Evolutionary conservation across 2,797 vertebrate species (phyloP).

Genomic region (Diplodus puntazzo): DNA sequence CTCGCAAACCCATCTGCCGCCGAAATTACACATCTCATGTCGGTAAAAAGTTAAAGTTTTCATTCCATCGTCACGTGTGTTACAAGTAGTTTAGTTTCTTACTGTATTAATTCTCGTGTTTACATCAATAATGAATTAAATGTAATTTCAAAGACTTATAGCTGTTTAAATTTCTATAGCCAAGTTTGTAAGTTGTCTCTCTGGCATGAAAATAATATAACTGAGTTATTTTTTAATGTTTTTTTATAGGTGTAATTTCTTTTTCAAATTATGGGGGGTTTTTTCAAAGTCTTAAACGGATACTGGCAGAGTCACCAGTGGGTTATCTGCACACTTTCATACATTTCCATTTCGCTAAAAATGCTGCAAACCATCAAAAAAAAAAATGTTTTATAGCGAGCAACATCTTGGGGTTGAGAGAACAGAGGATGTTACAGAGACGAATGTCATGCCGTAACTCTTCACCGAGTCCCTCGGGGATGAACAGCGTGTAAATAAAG

Average conservation of each 20-base stretch:
- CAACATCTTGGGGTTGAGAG: slow-evolving; percentile 30
- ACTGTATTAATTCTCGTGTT: slow-evolving; percentile 45
- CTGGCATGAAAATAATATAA: neutral
- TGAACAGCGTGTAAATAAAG: slow-evolving; percentile 61
- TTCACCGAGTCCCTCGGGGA: slow-evolving; percentile 46
- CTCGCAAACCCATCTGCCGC: slow-evolving; percentile 47
- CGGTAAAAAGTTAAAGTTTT: slow-evolving; percentile 41
- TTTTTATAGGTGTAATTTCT: neutral
- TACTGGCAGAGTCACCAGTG: neutral
- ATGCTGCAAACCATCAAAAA: slow-evolving; percentile 42
- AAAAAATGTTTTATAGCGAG: slow-evolving; percentile 34
- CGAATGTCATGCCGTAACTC: slow-evolving; percentile 45
- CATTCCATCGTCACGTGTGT: slow-evolving; percentile 53
- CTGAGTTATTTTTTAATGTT: neutral
- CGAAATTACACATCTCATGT: slow-evolving; percentile 59
- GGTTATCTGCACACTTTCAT: slow-evolving; percentile 14
- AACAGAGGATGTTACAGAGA: slow-evolving; percentile 42
- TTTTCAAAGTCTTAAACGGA: slow-evolving; percentile 1
- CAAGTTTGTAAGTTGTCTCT: slow-evolving; percentile 7
- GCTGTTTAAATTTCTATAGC: slow-evolving; percentile 24
- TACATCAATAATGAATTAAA: slow-evolving; percentile 41
- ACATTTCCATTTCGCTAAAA: slow-evolving; percentile 35
- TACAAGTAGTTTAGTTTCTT: slow-evolving; percentile 46
- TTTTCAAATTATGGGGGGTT: slow-evolving; percentile 1
- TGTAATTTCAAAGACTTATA: slow-evolving; percentile 24